Evolutionary conservation across 2,113 vertebrate genomes (phyloP).

Genomic region (Dasypus novemcinctus): DNA sequence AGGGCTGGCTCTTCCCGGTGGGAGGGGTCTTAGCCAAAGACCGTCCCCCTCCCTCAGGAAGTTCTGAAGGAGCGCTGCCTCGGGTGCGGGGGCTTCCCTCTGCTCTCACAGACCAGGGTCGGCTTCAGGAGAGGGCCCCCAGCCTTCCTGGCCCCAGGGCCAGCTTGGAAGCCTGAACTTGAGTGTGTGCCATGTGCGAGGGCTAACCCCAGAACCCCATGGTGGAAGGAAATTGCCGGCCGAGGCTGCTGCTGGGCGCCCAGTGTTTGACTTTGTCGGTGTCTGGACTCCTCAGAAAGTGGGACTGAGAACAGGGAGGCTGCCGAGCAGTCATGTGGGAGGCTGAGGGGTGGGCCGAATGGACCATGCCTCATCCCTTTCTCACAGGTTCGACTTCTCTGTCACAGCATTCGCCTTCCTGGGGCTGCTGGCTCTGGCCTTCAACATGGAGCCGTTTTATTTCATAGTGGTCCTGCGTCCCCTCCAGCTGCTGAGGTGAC

Average conservation of each 20-base stretch:
- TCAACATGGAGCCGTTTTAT: conserved; percentile 97
- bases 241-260: fast-evolving
- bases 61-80: neutral
- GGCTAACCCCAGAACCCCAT: fast-evolving
- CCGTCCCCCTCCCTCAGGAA: neutral
- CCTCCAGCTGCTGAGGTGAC: conserved; percentile 94
- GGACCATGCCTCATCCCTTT: fast-evolving
- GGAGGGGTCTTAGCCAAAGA: fast-evolving
- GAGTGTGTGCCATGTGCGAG: fast-evolving
- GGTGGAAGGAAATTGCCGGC: fast-evolving
- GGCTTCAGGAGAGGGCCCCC: fast-evolving
- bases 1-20: neutral
- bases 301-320: fast-evolving
- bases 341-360: fast-evolving
- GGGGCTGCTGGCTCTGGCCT: conserved; percentile 93
- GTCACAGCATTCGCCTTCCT: conserved; percentile 95
- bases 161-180: neutral
- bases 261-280: neutral
- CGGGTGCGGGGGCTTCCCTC: neutral
- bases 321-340: fast-evolving
- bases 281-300: neutral
- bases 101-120: fast-evolving
- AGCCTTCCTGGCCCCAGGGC: fast-evolving
- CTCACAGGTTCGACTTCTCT: conserved; percentile 93
- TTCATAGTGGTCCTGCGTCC: conserved; percentile 96